Percentiles rank a stretch among this genome's conserved stretches.
phyloP scores from a whole-genome alignment of 2,888 invertebrate species.

The Tenthredo notha region DNA sequence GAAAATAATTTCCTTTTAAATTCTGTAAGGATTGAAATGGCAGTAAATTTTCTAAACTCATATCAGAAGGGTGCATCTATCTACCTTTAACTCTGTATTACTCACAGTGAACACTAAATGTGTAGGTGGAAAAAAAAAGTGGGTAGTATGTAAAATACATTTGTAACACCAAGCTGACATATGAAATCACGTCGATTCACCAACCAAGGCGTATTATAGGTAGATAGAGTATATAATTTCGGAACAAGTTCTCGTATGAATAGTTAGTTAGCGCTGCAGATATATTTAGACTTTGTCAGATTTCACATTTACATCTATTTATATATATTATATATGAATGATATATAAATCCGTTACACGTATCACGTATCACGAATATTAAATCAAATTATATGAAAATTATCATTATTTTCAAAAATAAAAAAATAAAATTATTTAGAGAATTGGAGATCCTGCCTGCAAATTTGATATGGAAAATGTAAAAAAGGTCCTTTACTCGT shows the following conservation, averaged over 20 bases:
- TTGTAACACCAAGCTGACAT: neutral
- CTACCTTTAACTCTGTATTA: too few species aligned
- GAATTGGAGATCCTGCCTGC: too few species aligned
- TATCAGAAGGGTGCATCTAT: neutral
- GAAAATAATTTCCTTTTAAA: neutral
- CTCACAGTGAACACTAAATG: too few species aligned
- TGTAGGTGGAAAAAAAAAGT: neutral
- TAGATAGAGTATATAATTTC: neutral
- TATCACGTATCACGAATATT: too few species aligned
- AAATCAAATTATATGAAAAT: too few species aligned
- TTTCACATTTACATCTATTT: neutral
- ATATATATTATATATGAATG: too few species aligned
- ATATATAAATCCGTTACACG: too few species aligned
- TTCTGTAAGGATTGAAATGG: neutral
- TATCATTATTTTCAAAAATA: too few species aligned
- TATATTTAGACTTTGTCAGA: neutral
- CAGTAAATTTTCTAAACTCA: neutral
- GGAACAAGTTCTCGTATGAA: neutral
- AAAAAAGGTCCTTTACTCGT: neutral
- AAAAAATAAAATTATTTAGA: too few species aligned
- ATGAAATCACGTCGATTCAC: neutral
- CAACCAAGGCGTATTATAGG: too few species aligned
- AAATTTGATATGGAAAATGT: too few species aligned
- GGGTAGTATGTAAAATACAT: neutral
- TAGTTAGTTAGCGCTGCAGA: constrained; percentile 11